A percentile compares a stretch with the other conserved stretches of the same genome.
These are phyloP conservation scores for Crax fasciolata DNA, from an alignment of 2,797 vertebrate genomes.

Conservation along the genomic window DNA sequence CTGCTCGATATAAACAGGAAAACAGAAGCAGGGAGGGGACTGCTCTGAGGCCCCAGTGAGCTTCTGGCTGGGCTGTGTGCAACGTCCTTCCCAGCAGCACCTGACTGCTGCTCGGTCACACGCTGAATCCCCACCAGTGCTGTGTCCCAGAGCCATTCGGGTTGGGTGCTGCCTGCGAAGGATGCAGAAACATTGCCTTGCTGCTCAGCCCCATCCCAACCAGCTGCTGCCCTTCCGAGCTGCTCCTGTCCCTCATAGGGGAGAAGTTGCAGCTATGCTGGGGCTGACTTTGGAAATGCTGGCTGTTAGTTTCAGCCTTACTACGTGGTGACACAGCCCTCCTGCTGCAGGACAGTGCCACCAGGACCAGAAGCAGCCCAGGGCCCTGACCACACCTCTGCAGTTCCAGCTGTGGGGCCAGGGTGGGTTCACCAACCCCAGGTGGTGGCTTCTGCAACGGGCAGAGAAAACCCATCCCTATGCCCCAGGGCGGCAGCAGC, in stretches of 20 bases:
- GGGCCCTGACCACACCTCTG: neutral
- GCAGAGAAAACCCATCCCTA: neutral
- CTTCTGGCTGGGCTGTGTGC: neutral
- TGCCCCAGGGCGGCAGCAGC: neutral
- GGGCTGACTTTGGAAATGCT: neutral
- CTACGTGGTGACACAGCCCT: neutral
- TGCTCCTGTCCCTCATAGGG: fast-evolving
- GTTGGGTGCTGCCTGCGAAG: neutral
- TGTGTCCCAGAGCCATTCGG: fast-evolving
- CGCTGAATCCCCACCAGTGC: fast-evolving
- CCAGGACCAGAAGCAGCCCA: neutral
- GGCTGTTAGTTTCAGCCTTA: fast-evolving
- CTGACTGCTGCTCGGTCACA: neutral
- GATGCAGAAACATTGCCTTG: neutral
- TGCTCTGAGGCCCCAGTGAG: neutral
- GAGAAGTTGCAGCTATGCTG: neutral
- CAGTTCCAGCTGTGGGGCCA: neutral
- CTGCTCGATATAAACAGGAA: fast-evolving
- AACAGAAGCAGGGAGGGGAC: neutral
- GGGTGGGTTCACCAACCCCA: neutral
- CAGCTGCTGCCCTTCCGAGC: neutral
- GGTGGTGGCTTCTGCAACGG: fast-evolving
- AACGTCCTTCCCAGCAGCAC: neutral
- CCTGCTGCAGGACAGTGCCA: neutral
- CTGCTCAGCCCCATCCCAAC: neutral